Base-by-base conservation (phyloP, 2,888 invertebrate genomes). In the Lasioglossum calceatum region DNA sequence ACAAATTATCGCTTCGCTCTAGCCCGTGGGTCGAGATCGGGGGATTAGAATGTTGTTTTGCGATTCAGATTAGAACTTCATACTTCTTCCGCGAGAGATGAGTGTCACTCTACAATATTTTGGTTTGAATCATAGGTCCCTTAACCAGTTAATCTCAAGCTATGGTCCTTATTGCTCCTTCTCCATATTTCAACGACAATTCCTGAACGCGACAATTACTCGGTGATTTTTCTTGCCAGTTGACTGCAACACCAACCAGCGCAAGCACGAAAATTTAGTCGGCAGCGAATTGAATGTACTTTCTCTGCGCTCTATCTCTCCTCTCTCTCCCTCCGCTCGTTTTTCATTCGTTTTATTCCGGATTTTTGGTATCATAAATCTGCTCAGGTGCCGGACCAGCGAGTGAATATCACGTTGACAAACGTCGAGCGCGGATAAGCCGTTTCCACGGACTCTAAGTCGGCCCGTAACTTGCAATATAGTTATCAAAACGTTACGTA, bases 401-500 rank as follows among this genome's bases (percentile, higher is more conserved):
- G 83, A 84, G 83, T 84, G 83, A 84, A 84, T 81, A 84, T 81
- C 81, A 32, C 64, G 19, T 50, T 79, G 85, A 79, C 84, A 76
- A 84, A 85, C 79, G 64, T 54, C 84, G 47, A 64, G 12, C 76
- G 67, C 67, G 36, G 39, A 27, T 78, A 78, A 78, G 71, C 79
- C 85, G 73, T 54, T 58, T 70, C 27, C 70, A 36, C 42, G 54
- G 75, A 14, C 75, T 79, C 76, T 84, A 85, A 84, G 84, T 72
- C 79, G 79, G 36, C 74, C 77, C 73, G 79, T 87, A 87, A 87
- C 81, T 87, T 81, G 77, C 87, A 87, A 87, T 87, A 86, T 79
- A 82, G 87, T 87, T 87, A 87, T 84, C 87, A 79, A 87, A 87
- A 84, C 85, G 87, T 87, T 87, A 79, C 84, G 73, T 87, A 87